A percentile compares a stretch with the other conserved stretches of the same genome.
Conservation (phyloP, 2,888 invertebrate genomes). For the Caenorhabditis sulstoni region DNA sequence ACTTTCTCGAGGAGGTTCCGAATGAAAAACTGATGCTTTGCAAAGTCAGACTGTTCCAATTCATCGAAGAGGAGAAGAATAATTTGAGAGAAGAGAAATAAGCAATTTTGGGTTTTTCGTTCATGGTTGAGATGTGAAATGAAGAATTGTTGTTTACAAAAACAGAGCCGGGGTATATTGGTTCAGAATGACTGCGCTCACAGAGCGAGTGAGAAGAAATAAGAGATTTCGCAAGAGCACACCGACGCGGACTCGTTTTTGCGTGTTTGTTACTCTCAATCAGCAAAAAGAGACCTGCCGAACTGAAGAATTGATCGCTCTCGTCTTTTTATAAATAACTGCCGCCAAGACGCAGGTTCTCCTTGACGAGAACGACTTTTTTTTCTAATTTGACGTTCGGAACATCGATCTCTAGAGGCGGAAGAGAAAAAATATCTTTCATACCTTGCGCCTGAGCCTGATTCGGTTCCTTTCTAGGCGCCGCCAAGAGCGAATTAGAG, state of each 20-base stretch:
- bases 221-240: neutral
- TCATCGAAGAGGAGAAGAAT: slow-evolving; percentile 38
- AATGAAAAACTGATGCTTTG: slow-evolving; percentile 43
- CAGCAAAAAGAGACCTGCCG: neutral
- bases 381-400: neutral
- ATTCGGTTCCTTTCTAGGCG: neutral
- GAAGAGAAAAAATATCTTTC: neutral
- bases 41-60: slow-evolving; percentile 51
- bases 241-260: neutral
- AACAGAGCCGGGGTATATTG: neutral
- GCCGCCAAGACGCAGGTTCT: neutral
- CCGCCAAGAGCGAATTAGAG: slow-evolving; percentile 7
- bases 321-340: slow-evolving; percentile 1
- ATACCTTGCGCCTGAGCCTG: neutral
- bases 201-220: neutral
- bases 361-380: neutral
- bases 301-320: slow-evolving; percentile 10
- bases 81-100: slow-evolving; percentile 18
- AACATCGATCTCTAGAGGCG: neutral
- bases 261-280: slow-evolving; percentile 5
- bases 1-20: slow-evolving; percentile 36
- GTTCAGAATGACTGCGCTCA: neutral
- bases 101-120: neutral
- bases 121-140: neutral
- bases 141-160: neutral